phyloP scores from a whole-genome alignment of 2,113 vertebrate genomes.

The Paedocypris sp. region DNA sequence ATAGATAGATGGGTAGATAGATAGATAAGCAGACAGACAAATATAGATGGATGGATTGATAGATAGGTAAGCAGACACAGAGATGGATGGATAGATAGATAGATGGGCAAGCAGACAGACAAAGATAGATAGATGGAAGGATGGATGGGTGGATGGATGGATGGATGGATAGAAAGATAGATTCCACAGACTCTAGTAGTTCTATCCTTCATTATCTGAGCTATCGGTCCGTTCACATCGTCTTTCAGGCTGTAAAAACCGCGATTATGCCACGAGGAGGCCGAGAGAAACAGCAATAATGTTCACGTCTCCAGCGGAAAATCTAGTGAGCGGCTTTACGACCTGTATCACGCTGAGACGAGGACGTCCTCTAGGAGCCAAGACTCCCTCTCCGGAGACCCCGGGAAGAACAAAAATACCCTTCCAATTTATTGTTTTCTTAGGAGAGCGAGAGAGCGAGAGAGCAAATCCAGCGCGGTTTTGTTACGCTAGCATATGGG shows the following conservation, averaged over 20 bases:
- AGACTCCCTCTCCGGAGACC: constrained; percentile 46
- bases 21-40: no score
- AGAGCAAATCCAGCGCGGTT: no score
- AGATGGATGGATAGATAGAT: no score
- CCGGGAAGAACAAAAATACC: constrained; percentile 48
- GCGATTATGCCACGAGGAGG: constrained; percentile 9
- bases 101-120: no score
- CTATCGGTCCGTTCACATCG: neutral
- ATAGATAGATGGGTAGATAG: no score
- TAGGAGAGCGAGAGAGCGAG: neutral
- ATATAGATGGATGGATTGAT: no score
- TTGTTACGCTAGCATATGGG: neutral
- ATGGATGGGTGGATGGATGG: no score
- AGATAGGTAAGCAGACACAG: no score
- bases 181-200: neutral
- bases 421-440: constrained; percentile 36
- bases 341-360: constrained; percentile 3
- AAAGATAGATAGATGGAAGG: no score
- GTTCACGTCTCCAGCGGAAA: constrained; percentile 10
- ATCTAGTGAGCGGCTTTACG: constrained; percentile 22
- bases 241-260: constrained; percentile 1
- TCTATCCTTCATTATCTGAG: neutral
- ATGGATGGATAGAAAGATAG: no score
- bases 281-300: neutral
- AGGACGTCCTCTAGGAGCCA: constrained; percentile 29